Evolutionary conservation across 2,797 vertebrate genomes (phyloP).

Genomic region (Decapterus maruadsi): DNA sequence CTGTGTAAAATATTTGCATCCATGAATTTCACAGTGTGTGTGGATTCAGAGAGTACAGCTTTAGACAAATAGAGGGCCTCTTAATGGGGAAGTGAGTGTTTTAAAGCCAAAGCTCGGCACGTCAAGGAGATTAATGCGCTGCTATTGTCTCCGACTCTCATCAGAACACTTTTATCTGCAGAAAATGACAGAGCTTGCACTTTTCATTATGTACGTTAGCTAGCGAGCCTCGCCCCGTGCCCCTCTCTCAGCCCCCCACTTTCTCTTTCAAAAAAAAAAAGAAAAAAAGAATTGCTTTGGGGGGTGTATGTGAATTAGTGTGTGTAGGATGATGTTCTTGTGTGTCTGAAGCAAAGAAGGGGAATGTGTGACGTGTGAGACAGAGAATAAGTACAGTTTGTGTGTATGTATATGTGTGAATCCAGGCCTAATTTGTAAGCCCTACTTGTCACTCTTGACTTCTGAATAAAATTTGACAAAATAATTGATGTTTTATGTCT

Average conservation of each 20-base stretch:
- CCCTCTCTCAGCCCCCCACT: constrained; percentile 26
- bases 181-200: constrained; percentile 86
- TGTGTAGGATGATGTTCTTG: not conserved
- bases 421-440: constrained; percentile 56
- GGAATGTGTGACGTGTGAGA: not conserved
- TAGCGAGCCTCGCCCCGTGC: constrained; percentile 52
- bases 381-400: constrained; percentile 3
- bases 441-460: constrained; percentile 55
- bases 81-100: constrained; percentile 66
- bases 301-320: constrained; percentile 40
- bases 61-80: constrained; percentile 60
- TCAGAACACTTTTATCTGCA: constrained; percentile 87
- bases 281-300: constrained; percentile 54
- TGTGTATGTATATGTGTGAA: not conserved
- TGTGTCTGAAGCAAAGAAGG: constrained; percentile 8
- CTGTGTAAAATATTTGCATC: constrained; percentile 5
- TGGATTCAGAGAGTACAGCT: constrained; percentile 44
- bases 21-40: not conserved
- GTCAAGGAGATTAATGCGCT: constrained; percentile 86
- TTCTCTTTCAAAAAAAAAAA: constrained; percentile 39
- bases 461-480: constrained; percentile 66
- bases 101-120: constrained; percentile 72
- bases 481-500: constrained; percentile 75
- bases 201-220: constrained; percentile 85
- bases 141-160: constrained; percentile 86